phyloP scores from a whole-genome alignment of 64 coral and sea anemone genomes.

The Hydrozoanthus tunicans region DNA sequence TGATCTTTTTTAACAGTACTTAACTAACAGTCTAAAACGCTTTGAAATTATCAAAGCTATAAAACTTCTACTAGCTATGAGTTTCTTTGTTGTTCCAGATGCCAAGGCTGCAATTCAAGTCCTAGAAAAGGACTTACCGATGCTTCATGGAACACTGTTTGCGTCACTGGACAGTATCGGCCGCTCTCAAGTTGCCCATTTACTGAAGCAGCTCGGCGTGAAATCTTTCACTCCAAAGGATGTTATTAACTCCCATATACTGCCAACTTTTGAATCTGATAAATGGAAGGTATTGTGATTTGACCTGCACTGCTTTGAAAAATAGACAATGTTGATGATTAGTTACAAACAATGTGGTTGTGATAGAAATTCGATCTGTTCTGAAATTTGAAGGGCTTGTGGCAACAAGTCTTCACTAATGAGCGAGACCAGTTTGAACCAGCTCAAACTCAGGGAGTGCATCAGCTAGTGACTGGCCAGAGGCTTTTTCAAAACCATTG shows the following conservation, averaged over 20 bases:
- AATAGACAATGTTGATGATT: too few relatives aligned
- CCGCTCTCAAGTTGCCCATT: slow-evolving; percentile 74
- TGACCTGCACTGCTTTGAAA: background rate
- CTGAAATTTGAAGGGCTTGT: too few relatives aligned
- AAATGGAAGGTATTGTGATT: slow-evolving; percentile 71
- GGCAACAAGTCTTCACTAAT: too few relatives aligned
- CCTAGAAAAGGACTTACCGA: slow-evolving; percentile 65
- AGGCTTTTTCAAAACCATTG: too few relatives aligned
- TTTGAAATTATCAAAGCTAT: too few relatives aligned
- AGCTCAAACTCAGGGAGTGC: too few relatives aligned
- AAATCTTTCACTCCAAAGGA: slow-evolving; percentile 75
- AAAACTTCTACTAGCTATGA: background rate
- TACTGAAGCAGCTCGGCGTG: slow-evolving; percentile 76
- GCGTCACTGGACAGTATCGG: slow-evolving; percentile 70
- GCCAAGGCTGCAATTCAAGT: slow-evolving; percentile 11
- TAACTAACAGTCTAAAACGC: too few relatives aligned
- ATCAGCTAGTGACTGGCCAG: too few relatives aligned
- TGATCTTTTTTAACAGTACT: too few relatives aligned
- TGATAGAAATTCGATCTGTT: too few relatives aligned
- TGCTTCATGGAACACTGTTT: slow-evolving; percentile 64
- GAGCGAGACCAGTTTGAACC: too few relatives aligned
- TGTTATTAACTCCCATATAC: slow-evolving; percentile 81
- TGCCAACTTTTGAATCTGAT: slow-evolving; percentile 74
- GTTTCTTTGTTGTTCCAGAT: slow-evolving; percentile 7
- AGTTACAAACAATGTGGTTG: too few relatives aligned